Evolutionary conservation across 2,113 vertebrate species (phyloP), one percentile per base, ranked within the genome.

Genomic region (Colius striatus): DNA sequence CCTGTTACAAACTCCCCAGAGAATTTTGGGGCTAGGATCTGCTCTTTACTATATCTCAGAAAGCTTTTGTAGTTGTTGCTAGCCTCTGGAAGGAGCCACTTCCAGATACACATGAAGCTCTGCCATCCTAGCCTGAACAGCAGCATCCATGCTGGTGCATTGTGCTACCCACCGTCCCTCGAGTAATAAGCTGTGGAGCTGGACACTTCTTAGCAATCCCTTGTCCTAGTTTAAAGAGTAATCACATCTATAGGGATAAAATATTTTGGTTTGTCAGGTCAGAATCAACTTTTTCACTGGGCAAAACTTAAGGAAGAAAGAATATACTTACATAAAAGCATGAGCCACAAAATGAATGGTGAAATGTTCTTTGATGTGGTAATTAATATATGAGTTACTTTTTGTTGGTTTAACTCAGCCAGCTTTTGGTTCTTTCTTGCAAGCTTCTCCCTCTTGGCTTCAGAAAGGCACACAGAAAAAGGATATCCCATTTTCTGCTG

Each of bases 401-500:
- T 58, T 30, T 19, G 13, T 30, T 77, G 16, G 16, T 65, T 90
- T 73, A 45, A 50, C 21, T 93, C 10, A 2, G 43, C 4, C 6
- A 62, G 27, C 11, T 73, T 68, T 66, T 29, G 68, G n/a, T 41
- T 87, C 23, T 82, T 45, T 41, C 18, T 61, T 34, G 26, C n/a
- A 58, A 41, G 58, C 66, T 83, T 87, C 57, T 14, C 12, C 75
- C 55, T 66, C 16, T 63, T 3, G 23, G 36, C 21, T 62, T 79
- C 60, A 62, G 74, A 92, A 89, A 84, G 10, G 38, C 12, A 51
- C 11, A 26, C 4, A 43, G 25, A 45, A 83, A 67, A 72, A 54
- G 1, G 9, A 11, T 34, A 36, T 32, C 4, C 10, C n/a, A 0
- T 0, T 65, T 78, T 68, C 66, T 85, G 41, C 20, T 1, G 1